Conservation (phyloP, 2,113 vertebrate species). For the Mesitornis unicolor region DNA sequence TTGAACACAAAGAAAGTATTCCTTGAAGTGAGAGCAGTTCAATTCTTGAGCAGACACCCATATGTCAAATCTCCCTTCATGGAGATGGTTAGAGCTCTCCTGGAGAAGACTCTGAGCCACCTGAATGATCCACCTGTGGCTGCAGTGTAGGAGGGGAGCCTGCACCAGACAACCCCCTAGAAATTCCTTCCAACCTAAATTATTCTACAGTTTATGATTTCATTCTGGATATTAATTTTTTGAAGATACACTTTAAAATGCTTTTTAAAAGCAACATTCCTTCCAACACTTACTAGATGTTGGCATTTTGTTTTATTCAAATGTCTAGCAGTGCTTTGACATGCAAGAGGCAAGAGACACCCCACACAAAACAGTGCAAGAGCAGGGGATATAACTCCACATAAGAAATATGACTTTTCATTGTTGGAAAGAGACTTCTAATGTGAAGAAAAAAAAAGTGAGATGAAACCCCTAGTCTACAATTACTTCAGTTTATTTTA, state of each 20-base stretch:
- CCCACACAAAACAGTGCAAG: not conserved
- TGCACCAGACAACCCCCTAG: not conserved
- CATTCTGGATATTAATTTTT: not conserved
- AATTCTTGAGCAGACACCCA: not conserved
- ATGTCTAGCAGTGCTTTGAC: not conserved
- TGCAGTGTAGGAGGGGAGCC: not conserved
- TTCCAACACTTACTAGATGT: not conserved
- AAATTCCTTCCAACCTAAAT: not conserved
- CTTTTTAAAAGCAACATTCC: not conserved
- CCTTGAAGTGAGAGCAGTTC: not conserved
- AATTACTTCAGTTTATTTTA: not conserved
- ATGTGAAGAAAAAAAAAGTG: not conserved
- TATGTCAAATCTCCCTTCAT: not conserved
- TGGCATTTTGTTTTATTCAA: not conserved
- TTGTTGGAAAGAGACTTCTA: not conserved
- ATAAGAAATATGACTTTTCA: not conserved
- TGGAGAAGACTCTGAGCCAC: not conserved
- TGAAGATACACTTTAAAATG: not conserved
- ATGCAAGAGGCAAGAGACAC: not conserved
- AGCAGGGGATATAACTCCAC: not conserved
- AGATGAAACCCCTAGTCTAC: not conserved
- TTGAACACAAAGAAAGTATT: not conserved
- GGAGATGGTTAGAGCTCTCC: not conserved
- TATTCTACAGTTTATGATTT: not conserved
- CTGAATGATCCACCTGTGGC: not conserved